Evolutionary conservation across 2,888 invertebrate genomes (phyloP).

Genomic region (Diogma glabrata): DNA sequence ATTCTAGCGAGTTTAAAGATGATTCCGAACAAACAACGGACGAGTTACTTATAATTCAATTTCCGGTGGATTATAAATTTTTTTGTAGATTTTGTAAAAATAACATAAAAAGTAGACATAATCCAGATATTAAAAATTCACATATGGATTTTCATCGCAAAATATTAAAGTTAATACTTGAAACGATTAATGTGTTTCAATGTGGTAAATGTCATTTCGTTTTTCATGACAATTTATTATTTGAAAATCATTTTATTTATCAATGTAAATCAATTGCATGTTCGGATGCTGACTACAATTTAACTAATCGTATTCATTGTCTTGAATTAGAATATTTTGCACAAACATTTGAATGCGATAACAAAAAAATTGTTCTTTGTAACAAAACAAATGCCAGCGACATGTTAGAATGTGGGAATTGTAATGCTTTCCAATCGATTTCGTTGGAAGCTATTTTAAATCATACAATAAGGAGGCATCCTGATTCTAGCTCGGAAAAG

Average conservation of each 20-base stretch:
- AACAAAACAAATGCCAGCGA: background rate
- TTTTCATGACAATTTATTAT: background rate
- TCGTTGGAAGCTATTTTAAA: background rate
- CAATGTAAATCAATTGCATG: background rate
- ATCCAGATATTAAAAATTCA: background rate
- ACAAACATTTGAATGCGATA: background rate
- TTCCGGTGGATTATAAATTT: background rate
- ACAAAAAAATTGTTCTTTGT: background rate
- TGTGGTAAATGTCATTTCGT: constrained; percentile 8
- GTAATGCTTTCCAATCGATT: background rate
- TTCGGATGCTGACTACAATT: background rate
- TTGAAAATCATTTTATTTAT: background rate
- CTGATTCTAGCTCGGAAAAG: no score
- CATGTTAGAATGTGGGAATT: background rate
- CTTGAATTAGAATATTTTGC: constrained; percentile 1
- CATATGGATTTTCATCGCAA: constrained; percentile 4
- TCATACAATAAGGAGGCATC: no score
- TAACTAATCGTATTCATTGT: background rate
- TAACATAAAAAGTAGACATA: background rate
- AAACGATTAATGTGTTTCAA: background rate
- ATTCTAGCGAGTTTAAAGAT: no score
- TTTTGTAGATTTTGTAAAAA: constrained; percentile 6
- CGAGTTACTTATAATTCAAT: no score
- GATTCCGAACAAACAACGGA: no score
- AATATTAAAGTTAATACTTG: background rate